Percentiles rank a stretch among this genome's conserved stretches.
Conservation (phyloP, 2,797 vertebrate genomes). For the Chelidonichthys spinosus region DNA sequence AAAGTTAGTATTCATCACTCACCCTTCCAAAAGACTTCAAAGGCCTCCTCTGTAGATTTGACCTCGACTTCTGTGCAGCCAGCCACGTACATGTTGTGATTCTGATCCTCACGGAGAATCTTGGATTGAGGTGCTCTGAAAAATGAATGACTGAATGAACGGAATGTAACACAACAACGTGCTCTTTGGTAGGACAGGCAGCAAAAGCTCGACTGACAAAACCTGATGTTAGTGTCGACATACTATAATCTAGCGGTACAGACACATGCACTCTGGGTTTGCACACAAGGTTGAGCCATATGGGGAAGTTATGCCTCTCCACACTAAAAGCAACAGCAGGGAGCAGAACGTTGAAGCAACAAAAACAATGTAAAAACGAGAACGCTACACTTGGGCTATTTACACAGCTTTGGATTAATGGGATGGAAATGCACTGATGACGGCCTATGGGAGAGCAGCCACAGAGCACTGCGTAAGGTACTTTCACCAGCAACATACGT, state of each 20-base stretch:
- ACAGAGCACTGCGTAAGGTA: constrained; percentile 43
- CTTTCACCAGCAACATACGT: constrained; percentile 86
- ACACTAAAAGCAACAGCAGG: constrained; percentile 6
- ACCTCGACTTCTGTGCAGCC: constrained; percentile 97
- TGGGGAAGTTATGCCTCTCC: background rate
- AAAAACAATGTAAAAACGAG: constrained; percentile 19
- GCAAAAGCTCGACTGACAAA: constrained; percentile 20
- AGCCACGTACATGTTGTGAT: constrained; percentile 97
- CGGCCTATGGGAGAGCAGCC: constrained; percentile 18
- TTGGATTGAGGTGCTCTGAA: constrained; percentile 94
- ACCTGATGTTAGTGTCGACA: constrained; percentile 17
- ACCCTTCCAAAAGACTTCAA: constrained; percentile 98
- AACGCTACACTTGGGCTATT: constrained; percentile 15
- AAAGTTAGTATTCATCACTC: constrained; percentile 30
- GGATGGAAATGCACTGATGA: constrained; percentile 39
- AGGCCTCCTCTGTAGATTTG: constrained; percentile 96
- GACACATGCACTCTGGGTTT: constrained; percentile 40
- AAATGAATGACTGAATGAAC: constrained; percentile 17
- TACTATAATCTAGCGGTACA: constrained; percentile 1
- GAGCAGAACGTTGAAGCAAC: constrained; percentile 20
- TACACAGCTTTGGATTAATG: constrained; percentile 42
- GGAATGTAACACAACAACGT: background rate
- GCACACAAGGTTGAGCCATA: constrained; percentile 55
- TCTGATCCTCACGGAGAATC: constrained; percentile 94
- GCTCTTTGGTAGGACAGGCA: constrained; percentile 28